phyloP scores from a whole-genome alignment of 92 coral and sea anemone species.

The Pocillopora meandrina region DNA sequence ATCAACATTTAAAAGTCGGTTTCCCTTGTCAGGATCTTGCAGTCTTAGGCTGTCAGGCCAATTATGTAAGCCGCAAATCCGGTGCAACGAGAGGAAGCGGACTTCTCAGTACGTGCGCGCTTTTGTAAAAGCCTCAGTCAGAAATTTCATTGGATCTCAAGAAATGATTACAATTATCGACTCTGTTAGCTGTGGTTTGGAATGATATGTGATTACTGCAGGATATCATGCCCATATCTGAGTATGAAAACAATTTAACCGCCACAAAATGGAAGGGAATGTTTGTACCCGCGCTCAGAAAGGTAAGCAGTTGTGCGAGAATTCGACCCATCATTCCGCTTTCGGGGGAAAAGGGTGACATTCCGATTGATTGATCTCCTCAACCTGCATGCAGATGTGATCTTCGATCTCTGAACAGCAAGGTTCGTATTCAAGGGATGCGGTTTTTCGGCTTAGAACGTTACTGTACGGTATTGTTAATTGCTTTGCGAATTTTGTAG shows the following conservation, averaged over 20 bases:
- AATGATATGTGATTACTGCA: constrained; percentile 72
- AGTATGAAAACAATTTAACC: constrained; percentile 78
- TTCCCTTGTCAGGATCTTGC: constrained; percentile 16
- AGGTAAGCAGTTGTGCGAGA: constrained; percentile 59
- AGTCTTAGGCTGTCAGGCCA: constrained; percentile 30
- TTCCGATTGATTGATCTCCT: constrained; percentile 30
- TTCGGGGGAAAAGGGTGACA: constrained; percentile 20
- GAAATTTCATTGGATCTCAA: constrained; percentile 19
- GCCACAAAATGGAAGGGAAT: constrained; percentile 95
- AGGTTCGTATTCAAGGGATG: not conserved
- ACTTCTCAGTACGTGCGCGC: not conserved
- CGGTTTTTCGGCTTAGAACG: not conserved
- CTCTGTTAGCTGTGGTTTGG: constrained; percentile 45
- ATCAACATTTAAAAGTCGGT: constrained; percentile 27
- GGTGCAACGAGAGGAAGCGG: constrained; percentile 31
- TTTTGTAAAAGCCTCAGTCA: constrained; percentile 8
- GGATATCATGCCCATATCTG: constrained; percentile 86
- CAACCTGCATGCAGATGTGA: not conserved
- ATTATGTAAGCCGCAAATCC: constrained; percentile 39
- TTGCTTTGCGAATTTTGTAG: constrained; percentile 27
- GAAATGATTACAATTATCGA: constrained; percentile 45
- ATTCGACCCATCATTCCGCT: constrained; percentile 31
- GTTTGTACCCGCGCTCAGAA: constrained; percentile 83
- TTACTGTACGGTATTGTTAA: constrained; percentile 12
- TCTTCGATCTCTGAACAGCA: not conserved